Percentiles rank a stretch among this genome's conserved stretches.
Conservation (phyloP, 2,113 vertebrate species). For the Haemorhous mexicanus region DNA sequence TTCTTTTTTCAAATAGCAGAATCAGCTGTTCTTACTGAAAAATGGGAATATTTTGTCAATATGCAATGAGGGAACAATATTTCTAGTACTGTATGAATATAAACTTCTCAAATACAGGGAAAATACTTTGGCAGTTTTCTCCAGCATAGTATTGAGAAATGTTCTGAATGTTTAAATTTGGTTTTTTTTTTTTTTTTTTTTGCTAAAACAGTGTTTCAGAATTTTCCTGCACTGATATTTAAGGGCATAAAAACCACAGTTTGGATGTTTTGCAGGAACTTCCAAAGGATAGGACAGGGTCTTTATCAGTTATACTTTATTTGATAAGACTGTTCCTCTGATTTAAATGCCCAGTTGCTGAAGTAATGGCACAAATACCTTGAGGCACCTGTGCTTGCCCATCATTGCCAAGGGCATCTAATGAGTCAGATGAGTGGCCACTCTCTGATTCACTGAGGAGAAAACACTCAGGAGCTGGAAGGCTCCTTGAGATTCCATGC, state of each 20-base stretch:
- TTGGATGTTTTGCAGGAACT: neutral
- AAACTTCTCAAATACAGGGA: neutral
- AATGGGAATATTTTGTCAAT: neutral
- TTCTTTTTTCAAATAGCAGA: neutral
- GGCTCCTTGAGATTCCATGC: rapidly evolving
- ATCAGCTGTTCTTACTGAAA: neutral
- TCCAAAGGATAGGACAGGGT: neutral
- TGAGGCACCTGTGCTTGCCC: rapidly evolving
- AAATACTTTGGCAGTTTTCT: neutral
- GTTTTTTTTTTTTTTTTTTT: neutral
- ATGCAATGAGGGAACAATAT: neutral
- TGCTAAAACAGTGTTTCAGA: neutral
- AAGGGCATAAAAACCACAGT: neutral
- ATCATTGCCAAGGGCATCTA: neutral
- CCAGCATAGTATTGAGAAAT: neutral
- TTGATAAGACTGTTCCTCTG: rapidly evolving
- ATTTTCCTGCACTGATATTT: neutral
- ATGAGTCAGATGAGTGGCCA: neutral
- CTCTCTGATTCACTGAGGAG: neutral
- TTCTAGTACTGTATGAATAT: neutral
- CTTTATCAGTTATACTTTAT: neutral
- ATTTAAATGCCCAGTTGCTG: neutral
- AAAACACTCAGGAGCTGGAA: neutral
- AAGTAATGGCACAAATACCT: neutral
- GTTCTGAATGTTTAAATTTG: neutral